Evolutionary conservation across 53 echinoderm and acorn worm species (phyloP).

Genomic region (Pentamera pediparva): DNA sequence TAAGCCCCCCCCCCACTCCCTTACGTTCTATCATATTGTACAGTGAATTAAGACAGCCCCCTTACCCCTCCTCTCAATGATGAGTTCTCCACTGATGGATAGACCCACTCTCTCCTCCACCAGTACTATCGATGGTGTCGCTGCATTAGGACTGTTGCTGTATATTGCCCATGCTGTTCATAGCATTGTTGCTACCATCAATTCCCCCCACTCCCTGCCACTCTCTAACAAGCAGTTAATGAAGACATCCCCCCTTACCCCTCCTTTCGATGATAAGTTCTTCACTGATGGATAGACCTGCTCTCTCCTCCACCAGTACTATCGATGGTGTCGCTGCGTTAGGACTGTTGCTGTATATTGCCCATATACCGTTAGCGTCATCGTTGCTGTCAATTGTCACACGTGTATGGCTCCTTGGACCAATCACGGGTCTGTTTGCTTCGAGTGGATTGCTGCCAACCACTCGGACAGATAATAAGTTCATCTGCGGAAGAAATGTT

Average conservation of each 20-base stretch:
- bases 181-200: conserved; percentile 86
- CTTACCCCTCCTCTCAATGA: conserved; percentile 85
- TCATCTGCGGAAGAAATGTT: conserved; percentile 48
- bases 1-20: no score
- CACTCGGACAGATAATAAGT: conserved; percentile 56
- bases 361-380: conserved; percentile 96
- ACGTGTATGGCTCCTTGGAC: conserved; percentile 37
- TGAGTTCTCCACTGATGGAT: conserved; percentile 83
- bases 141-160: conserved; percentile 92
- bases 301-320: conserved; percentile 67
- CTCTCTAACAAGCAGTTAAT: no score
- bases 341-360: conserved; percentile 90
- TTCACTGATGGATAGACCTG: conserved; percentile 80
- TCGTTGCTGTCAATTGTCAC: conserved; percentile 86
- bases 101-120: conserved; percentile 73
- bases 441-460: conserved; percentile 57
- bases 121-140: conserved; percentile 41
- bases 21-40: no score
- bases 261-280: conserved; percentile 83
- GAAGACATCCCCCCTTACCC: conserved; percentile 67
- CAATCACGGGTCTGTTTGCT: conserved; percentile 69
- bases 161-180: conserved; percentile 85
- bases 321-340: conserved; percentile 55
- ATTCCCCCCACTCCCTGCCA: no score
- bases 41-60: no score